These are phyloP conservation scores for Achatina immaculata DNA, from an alignment of 1,140 invertebrate genomes.

Conservation along the genomic window DNA sequence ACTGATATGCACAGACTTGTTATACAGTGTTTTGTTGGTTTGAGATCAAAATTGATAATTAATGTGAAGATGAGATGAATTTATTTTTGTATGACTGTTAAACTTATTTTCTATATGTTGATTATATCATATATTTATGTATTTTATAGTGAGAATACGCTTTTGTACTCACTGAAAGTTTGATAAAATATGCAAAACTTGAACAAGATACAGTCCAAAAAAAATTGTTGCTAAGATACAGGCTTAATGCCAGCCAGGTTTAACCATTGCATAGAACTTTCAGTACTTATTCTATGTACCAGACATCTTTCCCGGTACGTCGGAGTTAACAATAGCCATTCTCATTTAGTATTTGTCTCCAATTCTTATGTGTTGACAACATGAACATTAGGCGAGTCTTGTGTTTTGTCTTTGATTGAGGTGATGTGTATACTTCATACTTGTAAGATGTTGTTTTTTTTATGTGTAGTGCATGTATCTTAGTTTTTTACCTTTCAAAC, in stretches of 20 bases:
- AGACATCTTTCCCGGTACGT: neutral
- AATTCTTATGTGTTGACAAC: neutral
- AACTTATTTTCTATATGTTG: slow-evolving; percentile 32
- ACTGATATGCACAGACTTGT: slow-evolving; percentile 29
- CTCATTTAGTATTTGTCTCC: neutral
- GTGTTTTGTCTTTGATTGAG: neutral
- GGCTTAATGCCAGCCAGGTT: neutral
- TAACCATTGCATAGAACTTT: neutral
- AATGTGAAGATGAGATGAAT: slow-evolving; percentile 33
- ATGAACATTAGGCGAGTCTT: neutral
- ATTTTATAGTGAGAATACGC: slow-evolving; percentile 37
- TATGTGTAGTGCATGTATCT: too few species aligned
- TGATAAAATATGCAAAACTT: slow-evolving; percentile 37
- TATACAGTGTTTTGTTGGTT: slow-evolving; percentile 33
- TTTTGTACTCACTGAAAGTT: slow-evolving; percentile 39
- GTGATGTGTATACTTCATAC: too few species aligned
- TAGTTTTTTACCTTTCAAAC: slow-evolving; percentile 10
- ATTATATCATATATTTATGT: slow-evolving; percentile 36
- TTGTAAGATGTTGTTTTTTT: too few species aligned
- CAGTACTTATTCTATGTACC: slow-evolving; percentile 7
- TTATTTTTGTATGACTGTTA: slow-evolving; percentile 31
- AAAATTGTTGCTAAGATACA: slow-evolving; percentile 1
- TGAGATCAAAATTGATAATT: slow-evolving; percentile 34
- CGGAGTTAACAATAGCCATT: slow-evolving; percentile 21
- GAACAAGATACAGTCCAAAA: slow-evolving; percentile 36